These are phyloP conservation scores for Ammodytes marinus DNA, from an alignment of 2,113 vertebrate genomes.

Conservation along the genomic window DNA sequence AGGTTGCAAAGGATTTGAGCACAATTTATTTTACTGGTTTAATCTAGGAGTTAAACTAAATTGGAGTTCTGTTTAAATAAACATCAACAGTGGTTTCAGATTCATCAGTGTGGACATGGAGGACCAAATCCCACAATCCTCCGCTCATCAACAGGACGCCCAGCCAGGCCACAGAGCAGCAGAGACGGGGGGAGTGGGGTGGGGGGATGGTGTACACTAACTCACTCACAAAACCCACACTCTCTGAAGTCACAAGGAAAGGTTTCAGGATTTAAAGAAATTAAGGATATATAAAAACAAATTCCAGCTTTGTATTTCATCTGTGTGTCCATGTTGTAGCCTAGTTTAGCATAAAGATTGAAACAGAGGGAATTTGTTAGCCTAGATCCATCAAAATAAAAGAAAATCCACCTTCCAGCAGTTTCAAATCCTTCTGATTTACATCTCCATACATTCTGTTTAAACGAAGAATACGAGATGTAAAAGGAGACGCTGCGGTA, in stretches of 20 bases:
- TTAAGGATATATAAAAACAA: no score
- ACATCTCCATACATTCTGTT: no score
- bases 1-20: no score
- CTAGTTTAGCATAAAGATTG: not conserved
- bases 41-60: not conserved
- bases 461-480: no score
- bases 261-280: no score
- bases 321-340: not conserved
- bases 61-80: not conserved
- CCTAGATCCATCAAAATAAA: not conserved
- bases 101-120: slow-evolving; percentile 49
- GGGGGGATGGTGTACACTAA: not conserved
- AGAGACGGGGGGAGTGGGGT: not conserved
- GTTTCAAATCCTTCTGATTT: no score
- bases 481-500: no score
- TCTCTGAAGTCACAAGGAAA: slow-evolving; percentile 35
- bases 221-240: slow-evolving; percentile 23
- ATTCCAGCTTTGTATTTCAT: not conserved
- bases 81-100: slow-evolving; percentile 41
- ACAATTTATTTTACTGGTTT: no score
- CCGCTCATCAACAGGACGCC: slow-evolving; percentile 48
- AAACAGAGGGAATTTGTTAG: not conserved
- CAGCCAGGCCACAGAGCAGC: slow-evolving; percentile 58
- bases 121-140: slow-evolving; percentile 49
- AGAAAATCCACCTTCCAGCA: not conserved